These are phyloP conservation scores for Clarias macrocephalus DNA, from an alignment of 2,113 vertebrate genomes.

Conservation along the genomic window DNA sequence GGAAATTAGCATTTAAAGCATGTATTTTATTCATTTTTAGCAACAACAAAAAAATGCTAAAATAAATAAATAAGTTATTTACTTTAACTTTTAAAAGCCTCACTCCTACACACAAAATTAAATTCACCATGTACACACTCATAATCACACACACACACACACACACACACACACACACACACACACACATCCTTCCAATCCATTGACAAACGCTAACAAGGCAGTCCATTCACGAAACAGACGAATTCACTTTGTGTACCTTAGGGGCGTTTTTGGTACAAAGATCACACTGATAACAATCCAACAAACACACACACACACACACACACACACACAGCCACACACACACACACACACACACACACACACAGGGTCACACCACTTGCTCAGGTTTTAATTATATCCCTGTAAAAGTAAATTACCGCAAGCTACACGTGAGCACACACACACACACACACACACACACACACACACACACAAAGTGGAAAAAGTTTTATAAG, in stretches of 20 bases:
- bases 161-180: background rate
- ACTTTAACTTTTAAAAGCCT: conserved; percentile 5
- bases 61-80: background rate
- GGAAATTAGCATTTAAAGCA: background rate
- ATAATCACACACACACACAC: conserved; percentile 3
- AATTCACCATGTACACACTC: conserved; percentile 31
- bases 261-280: conserved; percentile 40
- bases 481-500: background rate
- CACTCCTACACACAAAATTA: conserved; percentile 20
- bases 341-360: conserved; percentile 38
- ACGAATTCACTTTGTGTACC: conserved; percentile 31
- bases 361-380: conserved; percentile 55
- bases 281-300: conserved; percentile 44
- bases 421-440: background rate
- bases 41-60: background rate
- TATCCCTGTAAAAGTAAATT: conserved; percentile 44
- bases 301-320: conserved; percentile 34
- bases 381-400: conserved; percentile 58
- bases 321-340: conserved; percentile 48
- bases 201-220: conserved; percentile 46
- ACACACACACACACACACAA: conserved; percentile 17
- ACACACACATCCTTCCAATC: conserved; percentile 24
- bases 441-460: conserved; percentile 19
- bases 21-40: background rate
- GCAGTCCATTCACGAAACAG: conserved; percentile 32